Evolutionary conservation across 2,113 vertebrate species (phyloP).

Genomic region (Lycaon pictus): DNA sequence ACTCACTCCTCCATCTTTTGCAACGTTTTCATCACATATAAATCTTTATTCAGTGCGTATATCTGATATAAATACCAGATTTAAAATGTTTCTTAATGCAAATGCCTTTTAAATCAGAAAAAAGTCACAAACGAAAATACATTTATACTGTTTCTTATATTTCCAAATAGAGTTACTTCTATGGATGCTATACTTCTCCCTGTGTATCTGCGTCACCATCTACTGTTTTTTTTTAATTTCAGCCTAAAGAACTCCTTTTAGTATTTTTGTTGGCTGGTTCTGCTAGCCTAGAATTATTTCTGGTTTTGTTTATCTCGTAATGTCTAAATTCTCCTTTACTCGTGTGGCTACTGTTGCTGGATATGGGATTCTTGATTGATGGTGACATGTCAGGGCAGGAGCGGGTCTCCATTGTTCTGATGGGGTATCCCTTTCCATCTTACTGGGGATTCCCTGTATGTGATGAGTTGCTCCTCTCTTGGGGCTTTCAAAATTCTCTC

Average conservation of each 20-base stretch:
- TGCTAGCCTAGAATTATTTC: not conserved
- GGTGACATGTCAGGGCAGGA: not conserved
- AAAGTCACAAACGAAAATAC: not conserved
- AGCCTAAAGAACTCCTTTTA: not conserved
- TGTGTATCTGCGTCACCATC: not conserved
- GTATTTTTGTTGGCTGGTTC: not conserved
- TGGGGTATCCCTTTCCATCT: not conserved
- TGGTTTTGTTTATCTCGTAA: not conserved
- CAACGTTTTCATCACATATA: not conserved
- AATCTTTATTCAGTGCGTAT: not conserved
- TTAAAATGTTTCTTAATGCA: not conserved
- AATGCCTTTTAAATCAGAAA: not conserved
- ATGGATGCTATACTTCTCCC: not conserved
- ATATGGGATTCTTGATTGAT: not conserved
- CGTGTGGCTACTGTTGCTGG: not conserved
- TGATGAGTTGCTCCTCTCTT: not conserved
- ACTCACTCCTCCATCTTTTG: not conserved
- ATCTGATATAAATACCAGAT: not conserved
- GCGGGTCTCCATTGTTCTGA: not conserved
- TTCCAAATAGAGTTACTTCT: not conserved
- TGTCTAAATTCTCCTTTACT: not conserved
- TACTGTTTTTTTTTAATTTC: no score
- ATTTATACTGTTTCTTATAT: not conserved
- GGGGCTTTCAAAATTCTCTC: not conserved
- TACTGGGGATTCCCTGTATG: not conserved